Evolutionary conservation across 1,140 invertebrate species (phyloP), one percentile per base, ranked within the genome.

Genomic region (Octopus sinensis): DNA sequence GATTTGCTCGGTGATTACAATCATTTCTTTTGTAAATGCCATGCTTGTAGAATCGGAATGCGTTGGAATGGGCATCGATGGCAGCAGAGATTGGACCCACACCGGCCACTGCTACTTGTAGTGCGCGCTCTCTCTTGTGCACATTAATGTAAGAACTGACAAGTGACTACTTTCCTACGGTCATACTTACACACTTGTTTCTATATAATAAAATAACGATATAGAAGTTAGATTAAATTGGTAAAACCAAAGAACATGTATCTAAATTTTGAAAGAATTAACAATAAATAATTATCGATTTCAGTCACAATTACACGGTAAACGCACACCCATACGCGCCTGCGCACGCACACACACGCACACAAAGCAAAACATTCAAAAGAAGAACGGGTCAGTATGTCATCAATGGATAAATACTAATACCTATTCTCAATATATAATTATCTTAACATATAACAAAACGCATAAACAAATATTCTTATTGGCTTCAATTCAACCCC

Each of bases 11-110:
- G 53, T 83, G 83, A 78, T 84, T 86, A 83, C 89, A 90, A 10
- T 84, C 75, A 10, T 78, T 56, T 68, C 88, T 86, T 56, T 84
- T 78, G 79, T 87, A 87, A 4, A 87, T 80, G 77, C 84, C 86
- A 86, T 81, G 81, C 79, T 54, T 73, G 76, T 80, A 92, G 79
- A 95, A 92, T 85, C 95, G 94, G 92, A 98, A 95, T 2, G 93
- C 92, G 76, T 93, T 89, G 79, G 93, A 93, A 10, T 93, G 93
- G 75, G 97, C 97, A 93, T 99, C 97, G 88, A 99, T 98, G 80
- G 96, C 97, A 89, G 93, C 92, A 17, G 92, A 92, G 52, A 93
- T 87, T 5, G 97, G 97, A 30, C 97, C 97, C 83, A 96, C 91
- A 5, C 94, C 96, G 76, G 96, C 96, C 80, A 97, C 93, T 79